Percentiles rank a stretch among this genome's conserved stretches.
These are phyloP conservation scores for Pissodes strobi DNA, from an alignment of 1,140 invertebrate genomes.

Conservation along the genomic window DNA sequence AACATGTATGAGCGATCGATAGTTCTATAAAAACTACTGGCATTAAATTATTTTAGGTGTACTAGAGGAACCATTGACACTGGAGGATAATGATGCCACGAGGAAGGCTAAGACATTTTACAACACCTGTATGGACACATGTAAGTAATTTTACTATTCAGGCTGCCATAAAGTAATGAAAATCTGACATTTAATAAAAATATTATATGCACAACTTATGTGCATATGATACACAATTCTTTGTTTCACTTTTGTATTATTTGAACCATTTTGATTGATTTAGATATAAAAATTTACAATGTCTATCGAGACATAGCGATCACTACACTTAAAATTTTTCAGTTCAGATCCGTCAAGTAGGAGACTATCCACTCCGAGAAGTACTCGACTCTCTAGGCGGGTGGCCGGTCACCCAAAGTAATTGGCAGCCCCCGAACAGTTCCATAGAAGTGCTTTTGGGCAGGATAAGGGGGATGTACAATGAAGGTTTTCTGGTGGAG, in stretches of 20 bases:
- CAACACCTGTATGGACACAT: constrained; percentile 83
- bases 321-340: constrained; percentile 38
- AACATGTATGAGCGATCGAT: too few relatives aligned
- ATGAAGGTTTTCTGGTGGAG: constrained; percentile 76
- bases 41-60: constrained; percentile 61
- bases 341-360: constrained; percentile 74
- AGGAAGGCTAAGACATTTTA: constrained; percentile 84
- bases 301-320: too few relatives aligned
- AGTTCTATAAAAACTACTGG: too few relatives aligned
- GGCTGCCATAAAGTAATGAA: too few relatives aligned
- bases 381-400: constrained; percentile 69
- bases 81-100: constrained; percentile 71
- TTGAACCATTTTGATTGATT: too few relatives aligned
- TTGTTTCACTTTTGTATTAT: too few relatives aligned
- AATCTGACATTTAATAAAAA: too few relatives aligned
- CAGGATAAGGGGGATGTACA: constrained; percentile 69
- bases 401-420: constrained; percentile 72
- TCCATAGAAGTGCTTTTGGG: constrained; percentile 71
- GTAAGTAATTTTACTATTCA: constrained; percentile 70
- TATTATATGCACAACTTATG: too few relatives aligned
- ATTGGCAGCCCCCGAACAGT: constrained; percentile 66
- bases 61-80: constrained; percentile 69
- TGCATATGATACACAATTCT: too few relatives aligned
- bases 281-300: too few relatives aligned
- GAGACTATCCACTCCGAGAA: constrained; percentile 66